Base-by-base conservation (phyloP, 2,113 vertebrate genomes). In the Solea solea region DNA sequence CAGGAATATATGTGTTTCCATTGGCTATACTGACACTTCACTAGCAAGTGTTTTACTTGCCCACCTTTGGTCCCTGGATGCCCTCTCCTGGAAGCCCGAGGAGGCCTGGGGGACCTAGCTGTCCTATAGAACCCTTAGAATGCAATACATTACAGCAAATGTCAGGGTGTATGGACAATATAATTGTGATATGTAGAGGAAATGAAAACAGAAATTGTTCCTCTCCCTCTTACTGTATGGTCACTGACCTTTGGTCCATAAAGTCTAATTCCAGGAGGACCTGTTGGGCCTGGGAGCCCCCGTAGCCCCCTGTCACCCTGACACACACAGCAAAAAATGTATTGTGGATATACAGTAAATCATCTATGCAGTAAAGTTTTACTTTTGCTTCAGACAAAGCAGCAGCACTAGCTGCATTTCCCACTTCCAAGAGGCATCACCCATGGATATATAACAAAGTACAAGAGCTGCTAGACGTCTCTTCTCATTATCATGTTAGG, bases 51-150 rank as follows among this genome's bases (percentile, higher is more conserved):
- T 45, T 57, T 64, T 59, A 27, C 27, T n/a, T 16, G 9, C 16
- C 28, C 93, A 96, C 96, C 94, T 97, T 97, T 64, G 86, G 87
- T 67, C 96, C 96, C 86, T 94, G 94, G 66, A 94, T 90, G 41
- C 94, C 93, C 1, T 93, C 82, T 7, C 96, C 95, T 42, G 89
- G 75, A 15, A 45, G 72, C 0, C 96, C 96, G 12, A 80, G 77
- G 2, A 83, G 56, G 1, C 96, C 96, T 58, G 85, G 84, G 40
- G 92, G 73, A 3, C 95, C 95, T 15, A 88, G 70, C 68, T 85
- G 91, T 13, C 96, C 96, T 25, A 81, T 70, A 44, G 81, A 41
- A 28, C 96, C 95, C 96, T 97, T 1, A 27, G 40, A 72, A 72
- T 2, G 11, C 13, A 74, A 65, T 3, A 14, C 6, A 72, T 34